phyloP scores from a whole-genome alignment of 2,113 vertebrate genomes.

The Callopanchax toddi region DNA sequence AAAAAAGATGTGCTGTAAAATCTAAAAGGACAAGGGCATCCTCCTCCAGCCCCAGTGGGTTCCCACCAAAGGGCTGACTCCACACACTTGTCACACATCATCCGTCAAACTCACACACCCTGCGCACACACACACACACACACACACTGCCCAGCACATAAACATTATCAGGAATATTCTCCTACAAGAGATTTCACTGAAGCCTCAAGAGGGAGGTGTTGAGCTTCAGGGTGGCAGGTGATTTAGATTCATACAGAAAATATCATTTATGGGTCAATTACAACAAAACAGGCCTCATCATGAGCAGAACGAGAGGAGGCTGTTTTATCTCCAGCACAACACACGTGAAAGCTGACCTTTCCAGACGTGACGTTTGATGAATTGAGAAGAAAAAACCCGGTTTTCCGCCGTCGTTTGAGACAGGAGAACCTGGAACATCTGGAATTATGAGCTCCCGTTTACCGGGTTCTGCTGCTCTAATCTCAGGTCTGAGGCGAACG shows the following conservation, averaged over 20 bases:
- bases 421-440: slow-evolving; percentile 15
- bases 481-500: slow-evolving; percentile 27
- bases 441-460: slow-evolving; percentile 28
- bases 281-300: background rate
- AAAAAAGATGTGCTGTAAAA: slow-evolving; percentile 66
- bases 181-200: slow-evolving; percentile 14
- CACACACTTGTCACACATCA: slow-evolving; percentile 75
- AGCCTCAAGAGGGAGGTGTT: slow-evolving; percentile 51
- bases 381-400: slow-evolving; percentile 47
- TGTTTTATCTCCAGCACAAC: slow-evolving; percentile 66
- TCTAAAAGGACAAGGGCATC: slow-evolving; percentile 73
- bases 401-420: slow-evolving; percentile 25
- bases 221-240: slow-evolving; percentile 46
- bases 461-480: slow-evolving; percentile 31
- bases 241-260: slow-evolving; percentile 37
- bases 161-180: background rate
- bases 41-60: slow-evolving; percentile 65
- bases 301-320: slow-evolving; percentile 53
- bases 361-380: slow-evolving; percentile 63
- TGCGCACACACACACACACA: slow-evolving; percentile 18
- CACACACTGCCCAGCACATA: slow-evolving; percentile 15
- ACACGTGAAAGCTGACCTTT: slow-evolving; percentile 65
- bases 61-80: slow-evolving; percentile 75
- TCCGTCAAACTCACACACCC: slow-evolving; percentile 62
- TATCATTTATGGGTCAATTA: slow-evolving; percentile 38